phyloP scores from a whole-genome alignment of 1,140 invertebrate species.

The Vanessa tameamea region DNA sequence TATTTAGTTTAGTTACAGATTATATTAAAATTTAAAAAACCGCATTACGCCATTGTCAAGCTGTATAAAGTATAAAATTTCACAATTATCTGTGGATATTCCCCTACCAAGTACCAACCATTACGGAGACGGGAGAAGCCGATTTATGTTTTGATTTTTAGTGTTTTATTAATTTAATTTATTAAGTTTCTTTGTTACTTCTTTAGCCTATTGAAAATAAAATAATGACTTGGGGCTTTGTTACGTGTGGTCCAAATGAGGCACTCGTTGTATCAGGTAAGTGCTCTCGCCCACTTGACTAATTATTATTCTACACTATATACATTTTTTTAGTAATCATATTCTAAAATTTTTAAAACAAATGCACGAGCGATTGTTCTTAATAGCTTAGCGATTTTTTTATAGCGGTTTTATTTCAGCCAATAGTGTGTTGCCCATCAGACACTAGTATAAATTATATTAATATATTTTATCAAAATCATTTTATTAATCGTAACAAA shows the following conservation, averaged over 20 bases:
- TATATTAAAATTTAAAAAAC: no score
- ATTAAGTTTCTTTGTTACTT: constrained; percentile 49
- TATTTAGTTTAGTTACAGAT: no score
- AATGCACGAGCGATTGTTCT: not conserved
- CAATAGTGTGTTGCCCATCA: no score
- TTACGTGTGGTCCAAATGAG: constrained; percentile 98
- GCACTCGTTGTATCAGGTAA: constrained; percentile 98
- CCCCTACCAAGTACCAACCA: constrained; percentile 38
- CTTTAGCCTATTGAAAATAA: constrained; percentile 38
- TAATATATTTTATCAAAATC: no score
- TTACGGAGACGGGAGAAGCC: constrained; percentile 45
- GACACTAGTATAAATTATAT: no score
- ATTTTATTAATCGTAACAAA: no score
- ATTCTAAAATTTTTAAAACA: not conserved
- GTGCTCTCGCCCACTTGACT: constrained; percentile 23
- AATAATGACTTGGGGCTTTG: constrained; percentile 94
- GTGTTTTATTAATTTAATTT: constrained; percentile 50
- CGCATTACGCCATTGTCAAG: not conserved
- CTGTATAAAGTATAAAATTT: not conserved
- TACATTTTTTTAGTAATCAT: not conserved
- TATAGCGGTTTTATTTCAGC: not conserved
- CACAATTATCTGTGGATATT: constrained; percentile 26
- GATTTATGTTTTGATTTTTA: constrained; percentile 62
- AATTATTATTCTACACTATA: not conserved
- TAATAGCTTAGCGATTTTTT: not conserved